phyloP scores from a whole-genome alignment of 2,888 invertebrate species.

The Chrysodeixis includens region DNA sequence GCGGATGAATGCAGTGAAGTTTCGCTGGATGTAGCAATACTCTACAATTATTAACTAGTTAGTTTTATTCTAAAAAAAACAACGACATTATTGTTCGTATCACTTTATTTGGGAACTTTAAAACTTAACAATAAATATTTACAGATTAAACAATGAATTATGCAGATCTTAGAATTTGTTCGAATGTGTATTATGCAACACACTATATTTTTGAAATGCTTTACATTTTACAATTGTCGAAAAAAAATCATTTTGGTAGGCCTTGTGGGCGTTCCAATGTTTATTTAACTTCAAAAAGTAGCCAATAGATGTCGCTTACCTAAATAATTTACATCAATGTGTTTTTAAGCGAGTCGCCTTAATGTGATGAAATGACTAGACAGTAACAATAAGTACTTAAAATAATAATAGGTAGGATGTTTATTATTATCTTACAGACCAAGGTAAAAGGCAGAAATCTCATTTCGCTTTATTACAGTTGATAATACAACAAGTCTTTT shows the following conservation, averaged over 20 bases:
- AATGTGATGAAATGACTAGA: constrained; percentile 73
- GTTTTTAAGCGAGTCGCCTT: constrained; percentile 11
- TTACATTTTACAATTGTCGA: background rate
- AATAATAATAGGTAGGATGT: constrained; percentile 42
- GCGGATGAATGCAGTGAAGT: too few relatives aligned
- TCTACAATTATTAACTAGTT: background rate
- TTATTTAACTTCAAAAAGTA: background rate
- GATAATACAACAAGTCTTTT: too few relatives aligned
- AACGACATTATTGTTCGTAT: background rate
- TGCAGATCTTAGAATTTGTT: constrained; percentile 51
- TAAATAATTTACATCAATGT: background rate
- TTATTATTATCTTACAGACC: constrained; percentile 16
- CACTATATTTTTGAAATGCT: background rate
- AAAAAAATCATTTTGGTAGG: too few relatives aligned
- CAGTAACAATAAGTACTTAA: constrained; percentile 54
- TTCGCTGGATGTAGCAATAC: too few relatives aligned
- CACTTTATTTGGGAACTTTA: constrained; percentile 44
- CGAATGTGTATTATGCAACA: constrained; percentile 18
- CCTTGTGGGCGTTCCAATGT: too few relatives aligned
- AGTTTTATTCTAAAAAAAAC: background rate
- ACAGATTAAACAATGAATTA: constrained; percentile 45
- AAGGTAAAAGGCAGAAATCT: background rate
- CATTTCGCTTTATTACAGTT: too few relatives aligned
- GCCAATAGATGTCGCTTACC: background rate
- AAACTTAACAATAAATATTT: constrained; percentile 41